Evolutionary conservation across 2,113 vertebrate genomes (phyloP).

Genomic region (Oreotragus oreotragus): DNA sequence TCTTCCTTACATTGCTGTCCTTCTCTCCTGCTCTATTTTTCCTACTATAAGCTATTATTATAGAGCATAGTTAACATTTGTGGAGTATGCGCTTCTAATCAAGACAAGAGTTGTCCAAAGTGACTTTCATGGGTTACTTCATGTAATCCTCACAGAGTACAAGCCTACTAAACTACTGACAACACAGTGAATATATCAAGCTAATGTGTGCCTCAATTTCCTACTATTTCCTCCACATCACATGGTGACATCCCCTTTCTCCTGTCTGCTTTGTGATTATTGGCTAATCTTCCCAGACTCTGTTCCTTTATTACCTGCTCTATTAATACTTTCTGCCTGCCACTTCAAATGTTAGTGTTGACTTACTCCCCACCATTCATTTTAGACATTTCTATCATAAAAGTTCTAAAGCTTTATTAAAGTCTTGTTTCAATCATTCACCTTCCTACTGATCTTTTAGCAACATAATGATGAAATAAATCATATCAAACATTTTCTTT

Average conservation of each 20-base stretch:
- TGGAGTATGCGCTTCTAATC: not conserved
- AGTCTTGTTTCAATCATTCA: not conserved
- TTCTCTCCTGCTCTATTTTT: not conserved
- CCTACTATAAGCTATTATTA: not conserved
- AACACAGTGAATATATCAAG: not conserved
- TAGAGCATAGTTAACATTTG: not conserved
- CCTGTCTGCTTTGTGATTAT: not conserved
- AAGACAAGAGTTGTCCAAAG: not conserved
- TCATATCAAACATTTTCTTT: not conserved
- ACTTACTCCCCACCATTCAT: not conserved
- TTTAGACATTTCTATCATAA: not conserved
- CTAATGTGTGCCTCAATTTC: not conserved
- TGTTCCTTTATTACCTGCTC: not conserved
- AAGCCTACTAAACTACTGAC: not conserved
- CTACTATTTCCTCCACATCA: not conserved
- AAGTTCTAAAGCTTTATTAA: not conserved
- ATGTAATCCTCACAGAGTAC: not conserved
- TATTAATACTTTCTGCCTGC: not conserved
- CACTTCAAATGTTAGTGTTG: not conserved
- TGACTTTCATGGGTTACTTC: not conserved
- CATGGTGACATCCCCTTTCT: rapidly evolving
- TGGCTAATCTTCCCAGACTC: not conserved
- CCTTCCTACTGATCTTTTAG: not conserved
- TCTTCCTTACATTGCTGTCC: not conserved
- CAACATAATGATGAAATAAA: not conserved